Evolutionary conservation across 2,797 vertebrate genomes (phyloP).

Genomic region (Notamacropus eugenii): DNA sequence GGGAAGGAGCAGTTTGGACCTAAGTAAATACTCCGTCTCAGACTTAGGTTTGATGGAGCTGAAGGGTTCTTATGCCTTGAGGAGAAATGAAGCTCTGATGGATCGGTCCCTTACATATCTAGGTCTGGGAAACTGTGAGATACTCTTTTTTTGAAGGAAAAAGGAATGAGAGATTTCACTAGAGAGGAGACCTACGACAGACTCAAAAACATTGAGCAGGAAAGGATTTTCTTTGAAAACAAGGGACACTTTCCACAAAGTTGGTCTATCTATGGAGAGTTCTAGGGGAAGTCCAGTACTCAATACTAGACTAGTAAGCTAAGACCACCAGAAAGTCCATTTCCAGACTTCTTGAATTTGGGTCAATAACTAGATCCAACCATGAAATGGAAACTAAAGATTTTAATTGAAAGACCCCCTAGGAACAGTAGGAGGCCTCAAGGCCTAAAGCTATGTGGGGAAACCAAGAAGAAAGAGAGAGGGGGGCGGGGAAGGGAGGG

Average conservation of each 20-base stretch:
- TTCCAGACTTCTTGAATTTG: background rate
- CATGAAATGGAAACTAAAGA: background rate
- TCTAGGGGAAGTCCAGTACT: background rate
- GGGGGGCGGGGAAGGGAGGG: fast-evolving
- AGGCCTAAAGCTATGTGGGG: background rate
- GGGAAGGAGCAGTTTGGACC: background rate
- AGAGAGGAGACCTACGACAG: background rate
- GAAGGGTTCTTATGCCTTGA: background rate
- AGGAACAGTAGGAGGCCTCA: background rate
- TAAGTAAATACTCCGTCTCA: background rate
- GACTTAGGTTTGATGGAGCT: background rate
- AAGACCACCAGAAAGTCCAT: background rate
- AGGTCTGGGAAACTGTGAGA: background rate
- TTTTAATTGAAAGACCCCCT: background rate
- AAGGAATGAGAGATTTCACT: background rate
- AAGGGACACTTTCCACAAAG: background rate
- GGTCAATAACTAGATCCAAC: background rate
- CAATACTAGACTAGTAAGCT: background rate
- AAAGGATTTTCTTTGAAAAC: background rate
- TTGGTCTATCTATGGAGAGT: background rate
- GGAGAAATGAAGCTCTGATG: background rate
- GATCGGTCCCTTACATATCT: background rate
- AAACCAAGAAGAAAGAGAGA: too few species aligned
- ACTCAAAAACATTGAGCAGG: background rate
- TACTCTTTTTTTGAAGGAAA: background rate